Evolutionary conservation across 2,113 vertebrate species (phyloP), one percentile per base, ranked within the genome.

Genomic region (Strigops habroptila): DNA sequence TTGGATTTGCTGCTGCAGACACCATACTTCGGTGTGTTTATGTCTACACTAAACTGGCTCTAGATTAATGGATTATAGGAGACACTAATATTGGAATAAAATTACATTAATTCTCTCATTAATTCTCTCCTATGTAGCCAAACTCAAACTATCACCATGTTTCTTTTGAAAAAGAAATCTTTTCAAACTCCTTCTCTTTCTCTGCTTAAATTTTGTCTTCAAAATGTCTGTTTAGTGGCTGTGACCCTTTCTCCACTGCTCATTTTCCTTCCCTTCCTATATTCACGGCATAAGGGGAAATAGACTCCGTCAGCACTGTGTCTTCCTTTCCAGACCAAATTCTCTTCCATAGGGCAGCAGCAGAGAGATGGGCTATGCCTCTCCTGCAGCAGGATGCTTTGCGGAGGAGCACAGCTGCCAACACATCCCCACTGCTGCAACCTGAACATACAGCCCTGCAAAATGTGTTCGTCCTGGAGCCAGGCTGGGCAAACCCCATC

Each of bases 291-390:
- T 25, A 70, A 83, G 41, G 46, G 27, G 37, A 88, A 96, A 70
- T 12, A 35, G 27, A 21, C 19, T n/a, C 69, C 7, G 3, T 41
- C 59, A 67, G 28, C 22, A 39, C 7, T 0, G 0, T 14, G 13
- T 41, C 35, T 44, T 67, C 43, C 49, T 64, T 24, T n/a, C 25
- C 24, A 53, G 53, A 39, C 22, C 53, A 62, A 69, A 31, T 3
- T 70, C 39, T 74, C 23, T 67, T 49, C 41, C 7, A 6, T 2
- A 5, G 33, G 28, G 46, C 52, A 88, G 68, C 55, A 73, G 71
- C 33, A 64, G 24, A 14, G 31, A 43, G 41, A 25, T 0, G 5
- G 23, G 33, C 75, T 18, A 1, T 44, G 44, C 41, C 52, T 64
- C 12, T 21, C 3, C 14, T 12, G 55, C 49, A 37, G 53, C n/a